Base-by-base conservation (phyloP, 2,113 vertebrate species). In the Scartelaos histophorus region DNA sequence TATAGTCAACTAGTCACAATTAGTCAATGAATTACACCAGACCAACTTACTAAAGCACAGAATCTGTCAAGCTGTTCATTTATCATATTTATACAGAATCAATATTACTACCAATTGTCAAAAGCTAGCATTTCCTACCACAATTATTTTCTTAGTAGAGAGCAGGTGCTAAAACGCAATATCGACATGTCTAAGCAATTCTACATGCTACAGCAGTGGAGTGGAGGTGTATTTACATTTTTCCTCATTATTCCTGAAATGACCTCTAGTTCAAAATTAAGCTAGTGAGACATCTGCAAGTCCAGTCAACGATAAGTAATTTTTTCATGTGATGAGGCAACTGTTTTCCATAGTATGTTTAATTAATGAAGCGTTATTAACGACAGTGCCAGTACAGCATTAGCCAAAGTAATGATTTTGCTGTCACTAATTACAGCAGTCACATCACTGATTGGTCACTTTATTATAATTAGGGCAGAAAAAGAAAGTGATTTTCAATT, bases 311-410 rank as follows among this genome's bases (percentile, higher is more conserved):
- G 72, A 84, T 78, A 82, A 70, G 71, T 70, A 69, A 17, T 58
- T 45, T 61, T 64, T 56, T 67, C 54, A 64, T 53, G n/a, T 68
- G 75, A 38, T 45, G 29, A 61, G 74, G 72, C 70, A 64, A 64
- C 75, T 81, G 73, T 85, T 86, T 86, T 81, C 68, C 70, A 81
- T 71, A 62, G 53, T 61, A 81, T 89, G 82, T 85, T 87, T 87
- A 86, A 86, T 89, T 88, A 81, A 90, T 88, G 85, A 85, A 73
- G 53, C 47, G 49, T 79, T 85, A 89, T 90, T 90, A 88, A 87
- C 17, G 34, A 66, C 5, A 64, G 69, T 69, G 69, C 78, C 73
- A 51, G 70, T 21, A 58, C 53, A 75, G 83, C 75, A 74, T 85
- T 70, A 79, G 47, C 46, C 56, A 70, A 82, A 70, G 61, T 76